Conservation (phyloP, 2,888 invertebrate species). For the Folsomia manolachei region DNA sequence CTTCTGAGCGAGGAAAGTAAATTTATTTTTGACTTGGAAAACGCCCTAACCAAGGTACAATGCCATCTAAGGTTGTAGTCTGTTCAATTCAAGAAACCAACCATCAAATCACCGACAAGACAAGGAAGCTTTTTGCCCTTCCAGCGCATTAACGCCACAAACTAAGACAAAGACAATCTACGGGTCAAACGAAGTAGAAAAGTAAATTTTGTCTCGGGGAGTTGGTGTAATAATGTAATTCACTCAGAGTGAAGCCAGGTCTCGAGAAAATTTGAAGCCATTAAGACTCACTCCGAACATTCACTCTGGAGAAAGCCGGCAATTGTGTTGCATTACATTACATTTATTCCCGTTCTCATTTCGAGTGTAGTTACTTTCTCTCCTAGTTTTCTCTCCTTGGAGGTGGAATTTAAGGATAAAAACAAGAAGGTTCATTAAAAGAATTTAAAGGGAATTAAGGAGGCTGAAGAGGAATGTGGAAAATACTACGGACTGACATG, state of each 20-base stretch:
- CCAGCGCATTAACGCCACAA: slow-evolving; percentile 13
- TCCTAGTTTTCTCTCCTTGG: background rate
- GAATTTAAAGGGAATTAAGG: slow-evolving; percentile 51
- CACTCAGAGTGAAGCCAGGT: background rate
- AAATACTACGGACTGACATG: slow-evolving; percentile 46
- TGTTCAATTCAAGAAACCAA: too few relatives aligned
- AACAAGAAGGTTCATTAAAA: slow-evolving; percentile 50
- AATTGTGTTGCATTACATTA: background rate
- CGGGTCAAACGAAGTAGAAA: slow-evolving; percentile 46
- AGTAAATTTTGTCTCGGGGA: slow-evolving; percentile 20
- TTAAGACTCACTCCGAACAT: background rate
- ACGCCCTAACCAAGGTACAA: too few relatives aligned
- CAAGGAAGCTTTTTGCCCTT: background rate
- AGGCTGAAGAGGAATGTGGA: slow-evolving; percentile 45
- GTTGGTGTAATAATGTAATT: background rate
- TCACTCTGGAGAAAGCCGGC: background rate
- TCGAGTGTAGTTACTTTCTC: background rate
- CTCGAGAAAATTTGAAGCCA: background rate
- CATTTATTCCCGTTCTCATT: background rate
- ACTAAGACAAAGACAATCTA: slow-evolving; percentile 26
- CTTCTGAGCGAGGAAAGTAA: background rate
- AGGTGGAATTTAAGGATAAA: slow-evolving; percentile 35
- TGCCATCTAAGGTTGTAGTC: too few relatives aligned
- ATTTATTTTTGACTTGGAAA: background rate
- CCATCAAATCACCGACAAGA: background rate